Conservation (phyloP, 2,888 invertebrate species). For the Epinotia bilunana region DNA sequence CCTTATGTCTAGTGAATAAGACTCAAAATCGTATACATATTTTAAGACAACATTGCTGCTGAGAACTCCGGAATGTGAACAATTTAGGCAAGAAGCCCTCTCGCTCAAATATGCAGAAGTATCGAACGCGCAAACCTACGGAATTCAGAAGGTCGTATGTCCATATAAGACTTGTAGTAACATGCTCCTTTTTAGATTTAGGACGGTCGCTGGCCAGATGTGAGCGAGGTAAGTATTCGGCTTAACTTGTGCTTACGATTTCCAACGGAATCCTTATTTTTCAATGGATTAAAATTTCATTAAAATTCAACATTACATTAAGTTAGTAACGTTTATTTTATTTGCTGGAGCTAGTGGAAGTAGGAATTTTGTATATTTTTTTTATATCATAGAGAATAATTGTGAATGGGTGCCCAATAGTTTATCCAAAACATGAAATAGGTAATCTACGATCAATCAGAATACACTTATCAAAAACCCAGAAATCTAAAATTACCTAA, state of each 20-base stretch:
- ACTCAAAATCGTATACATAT: background rate
- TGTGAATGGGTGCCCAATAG: too few relatives aligned
- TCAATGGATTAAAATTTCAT: background rate
- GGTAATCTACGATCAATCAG: too few relatives aligned
- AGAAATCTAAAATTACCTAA: too few relatives aligned
- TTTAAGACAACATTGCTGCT: background rate
- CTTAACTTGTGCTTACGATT: background rate
- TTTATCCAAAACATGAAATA: too few relatives aligned
- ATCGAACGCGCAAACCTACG: conserved; percentile 3
- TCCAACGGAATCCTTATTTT: background rate
- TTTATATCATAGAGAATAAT: too few relatives aligned
- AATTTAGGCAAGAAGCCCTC: conserved; percentile 11
- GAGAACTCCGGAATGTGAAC: background rate
- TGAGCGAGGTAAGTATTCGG: background rate
- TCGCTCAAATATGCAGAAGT: conserved; percentile 32
- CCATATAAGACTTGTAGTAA: background rate
- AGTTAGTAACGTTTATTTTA: background rate
- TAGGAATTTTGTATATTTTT: background rate
- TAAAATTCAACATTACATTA: background rate
- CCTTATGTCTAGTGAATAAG: background rate
- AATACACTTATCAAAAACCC: too few relatives aligned
- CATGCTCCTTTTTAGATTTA: background rate
- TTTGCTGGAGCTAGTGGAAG: background rate
- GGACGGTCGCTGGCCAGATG: background rate
- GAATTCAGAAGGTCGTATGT: background rate